phyloP scores from a whole-genome alignment of 1,140 invertebrate genomes.

The Gonioctena quinquepunctata region DNA sequence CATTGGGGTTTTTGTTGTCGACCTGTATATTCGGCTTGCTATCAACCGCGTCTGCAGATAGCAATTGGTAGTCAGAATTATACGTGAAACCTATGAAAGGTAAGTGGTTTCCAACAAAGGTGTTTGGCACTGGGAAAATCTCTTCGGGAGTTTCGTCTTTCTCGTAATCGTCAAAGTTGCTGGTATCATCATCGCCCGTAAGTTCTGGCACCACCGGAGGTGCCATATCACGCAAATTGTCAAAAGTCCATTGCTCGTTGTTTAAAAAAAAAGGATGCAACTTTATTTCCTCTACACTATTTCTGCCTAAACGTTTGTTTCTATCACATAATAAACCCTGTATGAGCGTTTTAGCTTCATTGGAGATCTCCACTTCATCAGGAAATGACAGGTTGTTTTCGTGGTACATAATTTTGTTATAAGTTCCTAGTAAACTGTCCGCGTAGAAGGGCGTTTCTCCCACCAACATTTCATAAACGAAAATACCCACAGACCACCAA shows the following conservation, averaged over 20 bases:
- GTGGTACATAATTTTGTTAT: conserved; percentile 99
- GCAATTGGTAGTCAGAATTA: conserved; percentile 83
- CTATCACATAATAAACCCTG: conserved; percentile 92
- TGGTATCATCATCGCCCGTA: conserved; percentile 94
- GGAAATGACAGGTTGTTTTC: conserved; percentile 95
- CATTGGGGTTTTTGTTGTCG: conserved; percentile 58
- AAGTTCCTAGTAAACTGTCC: conserved; percentile 96
- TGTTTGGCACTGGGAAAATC: conserved; percentile 93
- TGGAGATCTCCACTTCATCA: conserved; percentile 89
- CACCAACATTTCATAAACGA: conserved; percentile 98
- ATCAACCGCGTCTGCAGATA: conserved; percentile 60
- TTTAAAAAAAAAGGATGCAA: conserved; percentile 91
- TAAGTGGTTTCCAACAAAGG: conserved; percentile 97
- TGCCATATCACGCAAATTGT: conserved; percentile 89
- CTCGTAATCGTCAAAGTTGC: conserved; percentile 98
- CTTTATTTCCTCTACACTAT: conserved; percentile 95
- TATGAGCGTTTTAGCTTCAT: conserved; percentile 90
- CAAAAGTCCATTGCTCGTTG: conserved; percentile 95
- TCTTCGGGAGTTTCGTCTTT: conserved; percentile 88
- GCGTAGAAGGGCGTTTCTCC: conserved; percentile 99
- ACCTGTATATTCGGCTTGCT: conserved; percentile 67
- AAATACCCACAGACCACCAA: conserved; percentile 99
- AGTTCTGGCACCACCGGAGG: conserved; percentile 97
- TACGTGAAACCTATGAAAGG: conserved; percentile 99
- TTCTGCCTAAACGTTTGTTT: conserved; percentile 86